Percentiles rank a stretch among this genome's conserved stretches.
phyloP scores from a whole-genome alignment of 2,888 invertebrate species.

The Acronicta alni region DNA sequence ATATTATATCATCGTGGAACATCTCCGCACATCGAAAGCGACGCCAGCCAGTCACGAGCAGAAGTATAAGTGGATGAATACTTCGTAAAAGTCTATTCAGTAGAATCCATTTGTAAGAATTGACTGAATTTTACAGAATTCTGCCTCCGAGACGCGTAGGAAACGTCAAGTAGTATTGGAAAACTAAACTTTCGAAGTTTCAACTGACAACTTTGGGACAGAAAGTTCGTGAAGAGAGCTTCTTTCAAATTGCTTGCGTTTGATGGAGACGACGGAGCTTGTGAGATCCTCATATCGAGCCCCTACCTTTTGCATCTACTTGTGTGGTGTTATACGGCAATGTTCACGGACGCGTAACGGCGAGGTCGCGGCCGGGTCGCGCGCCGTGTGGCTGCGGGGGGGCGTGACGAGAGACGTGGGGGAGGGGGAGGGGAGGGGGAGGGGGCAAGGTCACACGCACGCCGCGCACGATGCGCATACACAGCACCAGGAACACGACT shows the following conservation, averaged over 20 bases:
- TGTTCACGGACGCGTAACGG: slow-evolving; percentile 30
- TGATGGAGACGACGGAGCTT: background rate
- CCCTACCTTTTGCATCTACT: slow-evolving; percentile 18
- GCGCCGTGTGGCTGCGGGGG: slow-evolving; percentile 6
- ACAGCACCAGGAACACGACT: slow-evolving; percentile 10
- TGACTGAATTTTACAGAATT: too few relatives aligned
- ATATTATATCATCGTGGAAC: slow-evolving; percentile 27
- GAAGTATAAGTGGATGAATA: slow-evolving; percentile 11
- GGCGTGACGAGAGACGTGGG: slow-evolving; percentile 4
- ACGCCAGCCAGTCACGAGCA: background rate
- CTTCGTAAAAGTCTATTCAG: background rate
- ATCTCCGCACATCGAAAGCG: slow-evolving; percentile 14
- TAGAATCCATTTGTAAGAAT: too few relatives aligned
- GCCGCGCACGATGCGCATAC: slow-evolving; percentile 24
- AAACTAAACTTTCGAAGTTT: too few relatives aligned
- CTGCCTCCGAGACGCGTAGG: too few relatives aligned
- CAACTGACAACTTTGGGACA: too few relatives aligned
- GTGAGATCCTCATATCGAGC: background rate
- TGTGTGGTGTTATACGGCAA: background rate
- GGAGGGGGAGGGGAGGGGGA: background rate
- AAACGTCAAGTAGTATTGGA: too few relatives aligned
- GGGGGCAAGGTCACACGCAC: slow-evolving; percentile 47
- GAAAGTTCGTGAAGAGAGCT: too few relatives aligned
- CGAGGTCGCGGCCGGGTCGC: slow-evolving; percentile 21
- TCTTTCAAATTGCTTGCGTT: too few relatives aligned